A percentile compares a stretch with the other conserved stretches of the same genome.
Evolutionary conservation across 2,888 invertebrate species (phyloP).

Genomic region (Hyposoter dolosus): DNA sequence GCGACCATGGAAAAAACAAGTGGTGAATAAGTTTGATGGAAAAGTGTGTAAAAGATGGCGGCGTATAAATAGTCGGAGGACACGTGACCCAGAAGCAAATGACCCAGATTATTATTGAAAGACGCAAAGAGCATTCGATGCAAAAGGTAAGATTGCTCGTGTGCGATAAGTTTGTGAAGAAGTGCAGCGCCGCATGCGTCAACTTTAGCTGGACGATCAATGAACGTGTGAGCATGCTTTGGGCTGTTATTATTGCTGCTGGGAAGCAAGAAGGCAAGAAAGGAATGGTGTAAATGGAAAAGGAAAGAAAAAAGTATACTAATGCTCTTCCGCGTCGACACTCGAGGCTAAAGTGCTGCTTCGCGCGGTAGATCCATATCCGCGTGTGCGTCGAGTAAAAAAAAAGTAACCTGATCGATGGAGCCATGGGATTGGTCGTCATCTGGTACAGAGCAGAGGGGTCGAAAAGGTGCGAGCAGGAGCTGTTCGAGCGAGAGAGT

Average conservation of each 20-base stretch:
- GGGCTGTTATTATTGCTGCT: slow-evolving; percentile 3
- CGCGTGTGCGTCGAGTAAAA: slow-evolving; percentile 66
- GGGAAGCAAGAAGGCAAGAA: slow-evolving; percentile 48
- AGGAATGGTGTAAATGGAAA: slow-evolving; percentile 44
- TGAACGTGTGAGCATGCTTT: slow-evolving; percentile 51
- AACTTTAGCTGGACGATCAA: slow-evolving; percentile 43
- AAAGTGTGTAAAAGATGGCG: slow-evolving; percentile 15
- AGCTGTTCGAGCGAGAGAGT: slow-evolving; percentile 36
- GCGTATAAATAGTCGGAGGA: neutral
- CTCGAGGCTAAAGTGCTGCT: slow-evolving; percentile 82
- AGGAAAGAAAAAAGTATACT: slow-evolving; percentile 77
- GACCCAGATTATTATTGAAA: slow-evolving; percentile 54
- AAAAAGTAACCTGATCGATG: slow-evolving; percentile 80
- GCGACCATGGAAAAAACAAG: neutral
- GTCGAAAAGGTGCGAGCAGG: slow-evolving; percentile 34
- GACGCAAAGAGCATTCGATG: slow-evolving; percentile 30
- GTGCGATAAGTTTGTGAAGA: slow-evolving; percentile 30
- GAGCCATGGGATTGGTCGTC: slow-evolving; percentile 78
- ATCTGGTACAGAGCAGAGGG: slow-evolving; percentile 48
- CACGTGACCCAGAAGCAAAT: slow-evolving; percentile 40
- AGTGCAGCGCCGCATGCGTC: slow-evolving; percentile 43
- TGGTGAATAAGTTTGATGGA: neutral
- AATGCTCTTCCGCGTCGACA: slow-evolving; percentile 84
- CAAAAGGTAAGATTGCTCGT: slow-evolving; percentile 34
- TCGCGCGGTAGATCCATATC: slow-evolving; percentile 73